Evolutionary conservation across 2,113 vertebrate genomes (phyloP).

Genomic region (Engraulis encrasicolus): DNA sequence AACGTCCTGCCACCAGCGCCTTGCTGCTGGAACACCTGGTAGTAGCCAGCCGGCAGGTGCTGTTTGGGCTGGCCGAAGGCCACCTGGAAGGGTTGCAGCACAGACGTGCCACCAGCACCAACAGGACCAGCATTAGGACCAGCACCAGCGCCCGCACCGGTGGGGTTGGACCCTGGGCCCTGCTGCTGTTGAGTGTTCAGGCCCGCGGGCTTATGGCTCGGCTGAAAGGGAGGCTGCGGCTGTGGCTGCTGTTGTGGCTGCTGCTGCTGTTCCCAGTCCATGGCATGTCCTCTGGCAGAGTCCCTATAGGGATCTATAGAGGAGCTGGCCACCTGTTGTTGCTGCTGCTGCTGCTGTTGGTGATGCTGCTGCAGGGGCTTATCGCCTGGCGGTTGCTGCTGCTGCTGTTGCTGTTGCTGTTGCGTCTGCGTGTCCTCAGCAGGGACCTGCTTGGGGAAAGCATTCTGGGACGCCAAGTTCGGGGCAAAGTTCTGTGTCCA

Average conservation of each 20-base stretch:
- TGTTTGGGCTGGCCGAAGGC: slow-evolving; percentile 94
- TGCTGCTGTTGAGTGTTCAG: slow-evolving; percentile 70
- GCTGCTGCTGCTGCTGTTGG: not conserved
- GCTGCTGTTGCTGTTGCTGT: slow-evolving; percentile 69
- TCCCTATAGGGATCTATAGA: slow-evolving; percentile 80
- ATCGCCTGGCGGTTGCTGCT: slow-evolving; percentile 30
- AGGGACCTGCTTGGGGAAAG: slow-evolving; percentile 64
- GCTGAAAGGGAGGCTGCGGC: slow-evolving; percentile 68
- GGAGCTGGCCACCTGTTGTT: slow-evolving; percentile 64
- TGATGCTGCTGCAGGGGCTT: slow-evolving; percentile 74
- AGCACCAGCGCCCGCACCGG: too few species aligned
- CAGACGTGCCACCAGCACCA: too few species aligned
- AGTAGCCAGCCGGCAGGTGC: slow-evolving; percentile 78
- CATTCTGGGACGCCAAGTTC: slow-evolving; percentile 80
- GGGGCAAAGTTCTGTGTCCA: slow-evolving; percentile 83
- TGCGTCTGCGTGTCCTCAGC: slow-evolving; percentile 68
- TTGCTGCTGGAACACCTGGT: slow-evolving; percentile 82
- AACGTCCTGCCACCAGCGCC: slow-evolving; percentile 70
- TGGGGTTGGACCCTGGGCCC: slow-evolving; percentile 54
- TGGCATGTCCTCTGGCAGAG: slow-evolving; percentile 65
- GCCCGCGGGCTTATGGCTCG: slow-evolving; percentile 74
- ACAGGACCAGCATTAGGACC: too few species aligned
- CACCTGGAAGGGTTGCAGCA: slow-evolving; percentile 92
- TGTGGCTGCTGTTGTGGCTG: slow-evolving; percentile 71
- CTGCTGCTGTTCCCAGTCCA: slow-evolving; percentile 79